Percentiles rank a stretch among this genome's conserved stretches.
phyloP scores from a whole-genome alignment of 2,888 invertebrate genomes.

The Synanthedon tipuliformis region DNA sequence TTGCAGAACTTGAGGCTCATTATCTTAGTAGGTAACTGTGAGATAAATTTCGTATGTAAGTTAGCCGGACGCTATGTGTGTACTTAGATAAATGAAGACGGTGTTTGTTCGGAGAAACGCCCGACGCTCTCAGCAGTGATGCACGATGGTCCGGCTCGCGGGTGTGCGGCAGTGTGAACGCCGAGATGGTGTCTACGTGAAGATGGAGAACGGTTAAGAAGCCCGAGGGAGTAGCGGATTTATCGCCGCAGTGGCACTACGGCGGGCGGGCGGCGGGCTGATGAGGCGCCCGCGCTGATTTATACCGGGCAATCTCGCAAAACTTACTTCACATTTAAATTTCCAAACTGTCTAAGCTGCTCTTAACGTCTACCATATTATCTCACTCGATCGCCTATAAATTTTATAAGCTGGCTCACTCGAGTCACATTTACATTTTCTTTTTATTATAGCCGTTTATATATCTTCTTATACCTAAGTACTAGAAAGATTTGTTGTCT shows the following conservation, averaged over 20 bases:
- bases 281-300: conserved; percentile 44
- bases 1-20: neutral
- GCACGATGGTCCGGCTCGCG: conserved; percentile 1
- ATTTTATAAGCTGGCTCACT: conserved; percentile 67
- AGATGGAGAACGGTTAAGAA: conserved; percentile 56
- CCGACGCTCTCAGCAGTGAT: conserved; percentile 1
- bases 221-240: conserved; percentile 64
- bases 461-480: too few relatives aligned
- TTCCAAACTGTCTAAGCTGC: conserved; percentile 70
- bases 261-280: conserved; percentile 11
- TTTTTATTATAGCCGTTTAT: conserved; percentile 28
- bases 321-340: conserved; percentile 72
- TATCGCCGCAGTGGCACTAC: conserved; percentile 43
- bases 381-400: conserved; percentile 71
- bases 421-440: conserved; percentile 58
- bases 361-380: conserved; percentile 70
- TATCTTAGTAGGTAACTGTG: too few relatives aligned
- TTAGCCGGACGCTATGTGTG: neutral
- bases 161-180: conserved; percentile 4
- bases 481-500: too few relatives aligned
- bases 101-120: conserved; percentile 1
- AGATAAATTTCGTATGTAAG: neutral
- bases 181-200: conserved; percentile 24
- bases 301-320: conserved; percentile 69
- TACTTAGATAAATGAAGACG: neutral